Evolutionary conservation across 2,888 invertebrate species (phyloP).

Genomic region (Stenoptilia bipunctidactyla): DNA sequence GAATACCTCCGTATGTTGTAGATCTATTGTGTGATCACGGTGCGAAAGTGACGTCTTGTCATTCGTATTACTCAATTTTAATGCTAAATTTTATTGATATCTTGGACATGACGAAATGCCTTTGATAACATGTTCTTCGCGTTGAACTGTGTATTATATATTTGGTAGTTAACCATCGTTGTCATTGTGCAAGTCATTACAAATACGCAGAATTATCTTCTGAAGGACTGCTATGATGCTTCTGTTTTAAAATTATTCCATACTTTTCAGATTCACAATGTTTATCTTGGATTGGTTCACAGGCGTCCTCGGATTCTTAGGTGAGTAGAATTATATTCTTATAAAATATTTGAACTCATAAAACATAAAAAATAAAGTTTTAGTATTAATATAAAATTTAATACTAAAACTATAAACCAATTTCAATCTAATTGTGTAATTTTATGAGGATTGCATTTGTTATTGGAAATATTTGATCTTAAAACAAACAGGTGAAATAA

Average conservation of each 20-base stretch:
- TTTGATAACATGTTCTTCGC: no score
- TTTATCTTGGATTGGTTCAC: conserved; percentile 98
- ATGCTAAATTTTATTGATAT: conserved; percentile 33
- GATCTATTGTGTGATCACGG: conserved; percentile 23
- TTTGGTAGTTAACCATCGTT: not conserved
- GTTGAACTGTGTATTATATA: no score
- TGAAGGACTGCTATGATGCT: conserved; percentile 8
- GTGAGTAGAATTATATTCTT: conserved; percentile 71
- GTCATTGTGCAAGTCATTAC: conserved; percentile 52
- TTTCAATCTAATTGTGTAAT: no score
- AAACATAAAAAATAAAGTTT: not conserved
- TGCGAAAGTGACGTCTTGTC: conserved; percentile 57
- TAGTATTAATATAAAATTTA: no score
- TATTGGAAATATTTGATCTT: no score
- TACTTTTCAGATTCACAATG: conserved; percentile 74
- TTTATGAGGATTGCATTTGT: no score
- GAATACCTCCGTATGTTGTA: not conserved
- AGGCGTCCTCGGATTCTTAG: conserved; percentile 92
- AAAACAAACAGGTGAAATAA: no score
- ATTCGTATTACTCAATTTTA: conserved; percentile 59
- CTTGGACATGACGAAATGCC: no score
- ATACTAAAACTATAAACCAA: no score
- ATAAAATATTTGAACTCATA: no score
- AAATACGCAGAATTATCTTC: conserved; percentile 10
- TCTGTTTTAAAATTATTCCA: conserved; percentile 14